Base-by-base conservation (phyloP, 2,113 vertebrate genomes). In the Caranx melampygus region DNA sequence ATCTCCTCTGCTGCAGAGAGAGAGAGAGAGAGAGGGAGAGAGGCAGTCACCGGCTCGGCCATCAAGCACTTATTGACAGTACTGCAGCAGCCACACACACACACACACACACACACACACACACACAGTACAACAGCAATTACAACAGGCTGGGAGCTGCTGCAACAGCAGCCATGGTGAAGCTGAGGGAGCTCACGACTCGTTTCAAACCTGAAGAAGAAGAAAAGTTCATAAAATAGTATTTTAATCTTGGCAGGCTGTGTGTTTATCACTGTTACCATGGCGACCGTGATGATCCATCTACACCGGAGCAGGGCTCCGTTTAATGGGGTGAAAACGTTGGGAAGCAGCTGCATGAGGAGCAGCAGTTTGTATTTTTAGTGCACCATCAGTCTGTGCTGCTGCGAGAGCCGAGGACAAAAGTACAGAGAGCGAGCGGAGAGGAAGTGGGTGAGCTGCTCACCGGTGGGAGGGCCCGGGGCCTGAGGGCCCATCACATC, bases 61-160 rank as follows among this genome's bases (percentile, higher is more conserved):
- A 82, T 90, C 75, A 88, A 78, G 79, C 68, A 78, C 40, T 42
- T 93, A 91, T 93, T 86, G 90, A 93, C 92, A 90, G 87, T 57
- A 89, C 87, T 88, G 91, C 89, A 86, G 91, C 83, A 90, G 76
- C 8, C 49, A 61, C 82, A 85, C 74, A 64, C 79, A 72, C 79
- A 70, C 74, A 63, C 71, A 54, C 33, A 42, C 57, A 63, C 67
- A 47, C 52, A 72, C 20, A 65, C 70, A 73, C 55, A 49, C 65
- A 55, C 52, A 51, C 64, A 70, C 58, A 62, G 64, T 42, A 35
- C 26, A 64, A 65, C 67, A 63, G 79, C 85, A 84, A 88, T 91
- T 87, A 92, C 83, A 2, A 64, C 76, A 63, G 79, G 63, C 76
- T 62, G 20, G 45, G 45, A 31, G 58, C 65, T 87, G 7, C 10